Conservation (phyloP, 2,888 invertebrate genomes). For the Rhynchonema sp. region DNA sequence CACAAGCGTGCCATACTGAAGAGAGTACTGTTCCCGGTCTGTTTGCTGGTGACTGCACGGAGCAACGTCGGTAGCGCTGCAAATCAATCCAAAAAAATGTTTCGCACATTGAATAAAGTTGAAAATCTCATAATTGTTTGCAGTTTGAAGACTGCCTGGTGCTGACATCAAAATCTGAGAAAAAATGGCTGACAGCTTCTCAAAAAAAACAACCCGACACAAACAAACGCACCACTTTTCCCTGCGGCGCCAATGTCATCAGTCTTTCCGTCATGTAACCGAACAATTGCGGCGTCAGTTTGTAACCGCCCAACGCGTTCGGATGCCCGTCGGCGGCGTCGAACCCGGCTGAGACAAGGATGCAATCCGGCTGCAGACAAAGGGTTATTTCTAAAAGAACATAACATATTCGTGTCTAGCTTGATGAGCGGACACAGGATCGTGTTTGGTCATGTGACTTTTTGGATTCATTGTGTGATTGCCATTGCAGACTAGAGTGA, state of each 20-base stretch:
- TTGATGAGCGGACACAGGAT: no score
- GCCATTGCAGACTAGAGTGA: no score
- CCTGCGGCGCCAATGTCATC: conserved; percentile 52
- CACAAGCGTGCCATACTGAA: no score
- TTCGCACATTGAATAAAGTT: no score
- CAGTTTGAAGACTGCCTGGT: not conserved
- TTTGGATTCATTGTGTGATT: no score
- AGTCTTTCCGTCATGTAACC: conserved; percentile 87
- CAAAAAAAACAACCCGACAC: not conserved
- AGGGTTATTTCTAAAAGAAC: no score
- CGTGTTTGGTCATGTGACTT: no score
- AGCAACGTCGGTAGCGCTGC: no score
- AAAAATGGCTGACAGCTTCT: not conserved
- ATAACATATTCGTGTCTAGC: no score
- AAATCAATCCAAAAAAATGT: no score
- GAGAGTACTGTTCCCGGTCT: no score
- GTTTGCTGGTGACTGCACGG: no score
- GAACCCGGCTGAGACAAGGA: conserved; percentile 91
- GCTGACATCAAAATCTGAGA: not conserved
- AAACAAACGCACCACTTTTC: conserved; percentile 10
- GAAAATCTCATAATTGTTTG: not conserved
- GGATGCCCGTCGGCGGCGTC: conserved; percentile 89
- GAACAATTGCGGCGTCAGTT: conserved; percentile 56
- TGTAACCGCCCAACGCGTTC: conserved; percentile 83
- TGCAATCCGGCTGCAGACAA: conserved; percentile 23